Evolutionary conservation across 2,888 invertebrate species (phyloP).

Genomic region (Folsomia candida): DNA sequence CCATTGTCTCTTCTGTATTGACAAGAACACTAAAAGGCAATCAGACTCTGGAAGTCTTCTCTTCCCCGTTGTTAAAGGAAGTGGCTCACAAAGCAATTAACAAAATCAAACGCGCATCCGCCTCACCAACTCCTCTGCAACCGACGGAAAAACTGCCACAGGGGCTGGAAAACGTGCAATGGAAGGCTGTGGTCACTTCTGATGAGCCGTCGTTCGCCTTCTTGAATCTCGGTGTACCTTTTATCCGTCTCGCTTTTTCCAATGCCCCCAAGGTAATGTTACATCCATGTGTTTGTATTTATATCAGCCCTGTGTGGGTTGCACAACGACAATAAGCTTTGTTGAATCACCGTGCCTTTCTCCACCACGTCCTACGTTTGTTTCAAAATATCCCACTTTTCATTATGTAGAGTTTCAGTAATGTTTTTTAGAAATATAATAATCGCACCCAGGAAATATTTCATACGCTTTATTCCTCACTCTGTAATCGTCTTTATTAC

Average conservation of each 20-base stretch:
- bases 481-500: neutral
- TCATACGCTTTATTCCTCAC: neutral
- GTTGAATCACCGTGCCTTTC: too few species aligned
- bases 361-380: too few species aligned
- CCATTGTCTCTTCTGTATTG: too few species aligned
- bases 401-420: too few species aligned
- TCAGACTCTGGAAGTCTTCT: constrained; percentile 46
- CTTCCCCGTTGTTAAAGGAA: constrained; percentile 49
- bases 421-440: too few species aligned
- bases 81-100: constrained; percentile 46
- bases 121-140: constrained; percentile 12
- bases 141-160: neutral
- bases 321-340: too few species aligned
- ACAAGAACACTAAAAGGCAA: constrained; percentile 46
- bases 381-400: too few species aligned
- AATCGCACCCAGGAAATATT: neutral
- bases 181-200: constrained; percentile 41
- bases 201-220: constrained; percentile 49
- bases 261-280: constrained; percentile 46
- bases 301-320: neutral
- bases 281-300: constrained; percentile 10
- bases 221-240: constrained; percentile 49
- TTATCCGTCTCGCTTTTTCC: constrained; percentile 43
- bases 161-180: constrained; percentile 38
- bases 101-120: constrained; percentile 37